Base-by-base conservation (phyloP, 2,888 invertebrate species). In the Norana najaformis region DNA sequence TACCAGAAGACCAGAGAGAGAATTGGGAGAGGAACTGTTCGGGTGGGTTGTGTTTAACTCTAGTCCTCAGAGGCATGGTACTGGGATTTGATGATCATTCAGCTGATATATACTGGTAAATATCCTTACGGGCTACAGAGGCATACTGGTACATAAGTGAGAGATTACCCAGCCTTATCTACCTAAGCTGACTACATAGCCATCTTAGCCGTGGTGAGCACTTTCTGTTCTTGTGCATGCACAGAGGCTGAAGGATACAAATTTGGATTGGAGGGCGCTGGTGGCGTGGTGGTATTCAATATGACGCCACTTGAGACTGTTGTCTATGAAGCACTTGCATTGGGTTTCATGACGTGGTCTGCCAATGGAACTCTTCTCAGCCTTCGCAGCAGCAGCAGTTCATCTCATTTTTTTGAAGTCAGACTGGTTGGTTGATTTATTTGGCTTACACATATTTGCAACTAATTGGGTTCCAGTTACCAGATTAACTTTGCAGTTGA, bases 321-420 rank as follows among this genome's bases (percentile, higher is more conserved):
- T 69, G 69, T 69, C n/a, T 88, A 94, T 90, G 92, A 92, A 30
- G 92, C 92, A 34, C 92, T 95, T 5, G 94, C 94, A 0, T 93
- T 95, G 89, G 94, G 94, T 23, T 94, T 95, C 90, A 94, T 94
- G 94, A 94, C 95, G 0, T 92, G 93, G 90, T 91, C 93, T 35
- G 90, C 93, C 83, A 92, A 93, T 91, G 94, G 94, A 8, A 93
- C 94, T 0, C 90, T 95, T 3, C 91, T 93, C 88, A 92, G 93
- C 82, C 90, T 94, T 5, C 93, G 93, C 37, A 93, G 93, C 89
- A 93, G 92, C 90, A 92, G 91, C 14, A 90, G 90, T 36, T 85
- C 85, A 14, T 88, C 91, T 36, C 94, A 94, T 88, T 94, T 92
- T 91, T 94, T 95, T 30, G 93, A 94, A 89, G 92, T 94, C 20